Evolutionary conservation across 2,888 invertebrate genomes (phyloP).

Genomic region (Stictocephala bisonia): DNA sequence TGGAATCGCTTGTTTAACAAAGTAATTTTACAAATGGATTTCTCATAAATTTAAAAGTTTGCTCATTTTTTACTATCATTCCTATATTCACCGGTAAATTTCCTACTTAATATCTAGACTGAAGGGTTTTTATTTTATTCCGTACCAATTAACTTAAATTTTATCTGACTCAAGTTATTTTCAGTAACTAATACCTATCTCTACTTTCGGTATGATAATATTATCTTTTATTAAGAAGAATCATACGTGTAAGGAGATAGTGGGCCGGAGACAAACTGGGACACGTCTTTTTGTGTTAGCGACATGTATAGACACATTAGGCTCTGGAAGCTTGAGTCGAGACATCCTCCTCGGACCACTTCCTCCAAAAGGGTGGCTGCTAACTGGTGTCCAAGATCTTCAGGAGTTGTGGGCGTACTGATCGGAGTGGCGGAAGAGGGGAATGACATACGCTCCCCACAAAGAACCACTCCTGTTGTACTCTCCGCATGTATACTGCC

Average conservation of each 20-base stretch:
- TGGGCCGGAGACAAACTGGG: conserved; percentile 78
- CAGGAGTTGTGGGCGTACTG: conserved; percentile 81
- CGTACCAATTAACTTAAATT: neutral
- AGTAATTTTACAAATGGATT: no score
- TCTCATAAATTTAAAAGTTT: no score
- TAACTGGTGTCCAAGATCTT: conserved; percentile 88
- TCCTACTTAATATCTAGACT: no score
- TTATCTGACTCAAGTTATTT: neutral
- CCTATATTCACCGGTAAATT: no score
- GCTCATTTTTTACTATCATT: no score
- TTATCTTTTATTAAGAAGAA: no score
- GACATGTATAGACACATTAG: conserved; percentile 93
- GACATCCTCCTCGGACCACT: conserved; percentile 89
- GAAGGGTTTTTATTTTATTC: no score
- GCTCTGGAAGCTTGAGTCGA: conserved; percentile 90
- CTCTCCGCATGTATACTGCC: conserved; percentile 92
- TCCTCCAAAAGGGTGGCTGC: conserved; percentile 88
- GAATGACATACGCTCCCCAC: conserved; percentile 64
- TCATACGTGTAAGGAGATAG: conserved; percentile 72
- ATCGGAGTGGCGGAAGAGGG: conserved; percentile 64
- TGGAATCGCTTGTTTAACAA: no score
- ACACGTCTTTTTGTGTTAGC: conserved; percentile 93
- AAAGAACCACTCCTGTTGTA: conserved; percentile 79
- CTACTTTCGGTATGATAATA: no score
- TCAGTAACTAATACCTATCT: no score